Evolutionary conservation across 2,888 invertebrate species (phyloP).

Genomic region (Ornithoptera priamus): DNA sequence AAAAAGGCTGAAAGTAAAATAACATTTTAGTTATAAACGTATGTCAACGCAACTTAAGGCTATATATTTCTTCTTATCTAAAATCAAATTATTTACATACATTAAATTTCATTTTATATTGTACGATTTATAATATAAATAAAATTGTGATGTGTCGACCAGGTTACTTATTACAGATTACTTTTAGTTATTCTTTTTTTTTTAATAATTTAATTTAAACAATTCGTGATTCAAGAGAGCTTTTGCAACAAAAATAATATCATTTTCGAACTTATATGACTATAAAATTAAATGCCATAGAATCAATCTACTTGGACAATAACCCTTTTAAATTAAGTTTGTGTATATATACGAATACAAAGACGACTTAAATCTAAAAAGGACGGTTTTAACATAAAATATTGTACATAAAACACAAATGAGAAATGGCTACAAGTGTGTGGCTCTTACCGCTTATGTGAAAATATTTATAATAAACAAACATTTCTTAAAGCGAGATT

Average conservation of each 20-base stretch:
- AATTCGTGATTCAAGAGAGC: slow-evolving; percentile 36
- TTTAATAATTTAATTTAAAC: slow-evolving; percentile 22
- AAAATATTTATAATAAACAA: background rate
- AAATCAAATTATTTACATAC: slow-evolving; percentile 28
- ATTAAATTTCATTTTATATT: slow-evolving; percentile 22
- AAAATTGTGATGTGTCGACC: slow-evolving; percentile 26
- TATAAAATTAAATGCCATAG: slow-evolving; percentile 51
- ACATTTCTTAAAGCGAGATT: slow-evolving; percentile 12
- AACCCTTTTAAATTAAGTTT: slow-evolving; percentile 22
- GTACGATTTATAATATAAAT: slow-evolving; percentile 25
- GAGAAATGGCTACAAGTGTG: slow-evolving; percentile 18
- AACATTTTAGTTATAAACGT: slow-evolving; percentile 11
- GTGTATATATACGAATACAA: slow-evolving; percentile 11
- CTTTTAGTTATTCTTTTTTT: slow-evolving; percentile 14
- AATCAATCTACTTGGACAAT: slow-evolving; percentile 35
- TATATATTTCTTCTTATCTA: slow-evolving; percentile 20
- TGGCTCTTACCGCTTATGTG: slow-evolving; percentile 17
- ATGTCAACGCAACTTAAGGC: slow-evolving; percentile 17
- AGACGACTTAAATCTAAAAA: slow-evolving; percentile 49
- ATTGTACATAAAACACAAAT: slow-evolving; percentile 31
- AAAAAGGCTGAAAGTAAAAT: slow-evolving; percentile 15
- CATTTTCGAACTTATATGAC: slow-evolving; percentile 31
- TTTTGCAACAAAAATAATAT: slow-evolving; percentile 31
- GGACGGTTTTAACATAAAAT: slow-evolving; percentile 64
- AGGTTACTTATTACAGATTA: slow-evolving; percentile 5